phyloP scores from a whole-genome alignment of 2,113 vertebrate species.

The Amphiprion ocellaris region DNA sequence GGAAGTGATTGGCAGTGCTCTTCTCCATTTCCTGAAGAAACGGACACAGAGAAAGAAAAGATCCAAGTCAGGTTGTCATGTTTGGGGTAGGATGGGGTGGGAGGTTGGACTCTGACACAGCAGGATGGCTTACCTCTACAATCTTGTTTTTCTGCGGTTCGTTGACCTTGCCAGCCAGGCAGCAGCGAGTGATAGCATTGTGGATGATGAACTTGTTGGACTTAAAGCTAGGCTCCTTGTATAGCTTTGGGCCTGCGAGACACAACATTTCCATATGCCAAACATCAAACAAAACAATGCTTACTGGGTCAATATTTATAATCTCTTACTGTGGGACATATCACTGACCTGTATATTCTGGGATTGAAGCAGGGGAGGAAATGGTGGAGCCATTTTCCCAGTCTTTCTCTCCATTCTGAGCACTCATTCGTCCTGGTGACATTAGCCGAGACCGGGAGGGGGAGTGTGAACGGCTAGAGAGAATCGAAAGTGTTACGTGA shows the following conservation, averaged over 20 bases:
- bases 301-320: not conserved
- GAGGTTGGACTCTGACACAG: conserved; percentile 44
- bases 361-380: conserved; percentile 91
- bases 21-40: conserved; percentile 90
- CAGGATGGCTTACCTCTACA: conserved; percentile 86
- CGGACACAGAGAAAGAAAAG: not conserved
- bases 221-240: conserved; percentile 95
- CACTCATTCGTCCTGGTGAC: conserved; percentile 86
- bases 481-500: not conserved
- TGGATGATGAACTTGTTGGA: conserved; percentile 97
- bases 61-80: not conserved
- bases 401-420: conserved; percentile 88
- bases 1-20: conserved; percentile 91
- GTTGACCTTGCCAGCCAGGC: conserved; percentile 94
- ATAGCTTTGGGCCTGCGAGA: conserved; percentile 90
- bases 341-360: conserved; percentile 91
- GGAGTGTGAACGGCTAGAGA: conserved; percentile 86
- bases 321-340: not conserved
- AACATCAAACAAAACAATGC: conserved; percentile 4
- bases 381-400: conserved; percentile 92
- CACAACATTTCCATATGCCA: conserved; percentile 18
- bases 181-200: conserved; percentile 94
- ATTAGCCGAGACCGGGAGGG: conserved; percentile 87
- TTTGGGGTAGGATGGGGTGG: not conserved
- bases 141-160: conserved; percentile 95